Evolutionary conservation across 2,797 vertebrate species (phyloP).

Genomic region (Pseudochaenichthys georgianus): DNA sequence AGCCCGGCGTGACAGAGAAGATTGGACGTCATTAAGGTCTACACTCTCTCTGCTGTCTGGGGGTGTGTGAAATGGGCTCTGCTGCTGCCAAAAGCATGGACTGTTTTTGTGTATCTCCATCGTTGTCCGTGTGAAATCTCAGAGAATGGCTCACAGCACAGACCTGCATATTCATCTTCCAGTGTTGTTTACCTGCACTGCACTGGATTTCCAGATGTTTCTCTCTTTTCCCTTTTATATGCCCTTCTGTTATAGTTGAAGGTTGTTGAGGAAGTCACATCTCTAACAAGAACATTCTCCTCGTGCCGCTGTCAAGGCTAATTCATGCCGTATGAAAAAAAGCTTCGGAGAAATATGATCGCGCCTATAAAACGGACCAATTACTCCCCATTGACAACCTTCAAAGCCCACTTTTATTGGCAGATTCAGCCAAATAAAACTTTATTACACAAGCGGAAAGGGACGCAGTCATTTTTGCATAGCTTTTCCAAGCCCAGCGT

Average conservation of each 20-base stretch:
- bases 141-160: constrained; percentile 41
- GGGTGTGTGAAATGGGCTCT: constrained; percentile 74
- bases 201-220: constrained; percentile 57
- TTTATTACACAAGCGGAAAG: constrained; percentile 95
- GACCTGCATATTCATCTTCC: constrained; percentile 63
- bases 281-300: constrained; percentile 77
- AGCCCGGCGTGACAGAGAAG: constrained; percentile 82
- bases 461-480: constrained; percentile 93
- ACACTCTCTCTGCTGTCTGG: constrained; percentile 72
- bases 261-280: constrained; percentile 49
- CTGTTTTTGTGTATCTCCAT: constrained; percentile 74
- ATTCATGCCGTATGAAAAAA: constrained; percentile 88
- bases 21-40: constrained; percentile 84
- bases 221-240: constrained; percentile 12
- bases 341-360: constrained; percentile 95
- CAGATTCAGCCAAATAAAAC: constrained; percentile 99
- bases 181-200: constrained; percentile 57
- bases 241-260: constrained; percentile 48
- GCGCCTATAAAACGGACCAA: constrained; percentile 97
- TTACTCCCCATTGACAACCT: constrained; percentile 98
- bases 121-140: constrained; percentile 61
- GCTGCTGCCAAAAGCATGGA: constrained; percentile 68
- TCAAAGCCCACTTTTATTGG: constrained; percentile 97
- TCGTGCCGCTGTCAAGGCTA: constrained; percentile 90
- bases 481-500: constrained; percentile 92